Conservation (phyloP, 2,113 vertebrate genomes). For the Bungarus multicinctus region DNA sequence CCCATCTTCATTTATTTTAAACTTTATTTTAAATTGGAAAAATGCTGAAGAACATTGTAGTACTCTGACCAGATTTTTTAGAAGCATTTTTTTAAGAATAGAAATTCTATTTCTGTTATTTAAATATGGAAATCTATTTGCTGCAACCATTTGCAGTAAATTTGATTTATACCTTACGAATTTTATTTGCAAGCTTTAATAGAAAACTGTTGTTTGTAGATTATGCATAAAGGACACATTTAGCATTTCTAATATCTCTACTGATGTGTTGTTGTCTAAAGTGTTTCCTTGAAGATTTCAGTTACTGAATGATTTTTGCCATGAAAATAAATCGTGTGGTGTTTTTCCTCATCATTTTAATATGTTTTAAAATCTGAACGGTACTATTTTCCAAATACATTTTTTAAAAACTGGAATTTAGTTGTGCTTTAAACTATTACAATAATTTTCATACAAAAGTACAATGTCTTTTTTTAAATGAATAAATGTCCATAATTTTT, state of each 20-base stretch:
- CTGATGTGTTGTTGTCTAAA: not conserved
- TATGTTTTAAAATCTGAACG: constrained; percentile 14
- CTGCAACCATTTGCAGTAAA: constrained; percentile 24
- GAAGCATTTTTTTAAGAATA: not conserved
- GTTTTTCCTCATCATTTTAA: not conserved
- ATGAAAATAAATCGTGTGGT: not conserved
- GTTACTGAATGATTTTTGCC: not conserved
- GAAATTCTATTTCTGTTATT: not conserved
- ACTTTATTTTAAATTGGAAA: constrained; percentile 35
- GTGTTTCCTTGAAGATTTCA: constrained; percentile 37
- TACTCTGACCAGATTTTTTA: constrained; percentile 1
- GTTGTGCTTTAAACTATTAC: constrained; percentile 15
- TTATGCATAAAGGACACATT: not conserved
- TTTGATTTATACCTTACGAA: constrained; percentile 9
- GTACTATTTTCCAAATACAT: constrained; percentile 27
- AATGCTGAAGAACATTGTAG: not conserved
- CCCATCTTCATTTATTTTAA: constrained; percentile 42
- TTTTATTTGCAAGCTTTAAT: not conserved
- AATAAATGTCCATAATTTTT: constrained; percentile 34
- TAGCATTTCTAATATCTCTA: constrained; percentile 20
- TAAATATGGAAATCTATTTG: not conserved
- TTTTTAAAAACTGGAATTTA: constrained; percentile 40
- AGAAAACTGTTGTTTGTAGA: constrained; percentile 5
- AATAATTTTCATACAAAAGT: constrained; percentile 16
- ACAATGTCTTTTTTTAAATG: constrained; percentile 25